A percentile compares a stretch with the other conserved stretches of the same genome.
These are phyloP conservation scores for Porphyrio hochstetteri DNA, from an alignment of 2,113 vertebrate genomes.

Conservation along the genomic window DNA sequence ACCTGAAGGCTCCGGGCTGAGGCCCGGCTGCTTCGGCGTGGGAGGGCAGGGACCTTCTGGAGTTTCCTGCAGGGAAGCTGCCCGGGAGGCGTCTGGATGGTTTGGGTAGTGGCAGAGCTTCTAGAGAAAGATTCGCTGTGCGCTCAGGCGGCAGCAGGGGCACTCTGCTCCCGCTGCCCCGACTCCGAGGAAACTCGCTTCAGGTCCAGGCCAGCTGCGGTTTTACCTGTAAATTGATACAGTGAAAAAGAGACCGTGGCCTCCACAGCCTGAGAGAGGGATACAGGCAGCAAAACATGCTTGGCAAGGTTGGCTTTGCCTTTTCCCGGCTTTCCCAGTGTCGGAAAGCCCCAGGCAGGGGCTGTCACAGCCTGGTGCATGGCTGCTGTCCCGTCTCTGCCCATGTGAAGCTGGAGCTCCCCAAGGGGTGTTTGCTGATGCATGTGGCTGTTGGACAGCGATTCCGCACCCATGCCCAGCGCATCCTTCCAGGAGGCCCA, in stretches of 20 bases:
- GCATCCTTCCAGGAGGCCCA: accelerated
- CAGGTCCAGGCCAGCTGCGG: not conserved
- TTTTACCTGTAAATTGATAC: not conserved
- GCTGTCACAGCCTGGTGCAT: not conserved
- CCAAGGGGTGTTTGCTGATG: no score
- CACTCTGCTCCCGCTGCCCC: not conserved
- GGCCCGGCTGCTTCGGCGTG: accelerated
- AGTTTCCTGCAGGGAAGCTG: not conserved
- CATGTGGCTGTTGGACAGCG: not conserved
- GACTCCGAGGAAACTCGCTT: not conserved
- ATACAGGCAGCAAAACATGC: not conserved
- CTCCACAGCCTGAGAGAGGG: not conserved
- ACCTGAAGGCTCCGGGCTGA: not conserved
- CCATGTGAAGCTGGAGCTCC: no score
- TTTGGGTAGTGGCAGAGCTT: not conserved
- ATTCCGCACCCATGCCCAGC: accelerated
- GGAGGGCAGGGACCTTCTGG: not conserved
- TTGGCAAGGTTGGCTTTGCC: not conserved
- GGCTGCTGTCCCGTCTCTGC: not conserved
- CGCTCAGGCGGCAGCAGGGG: not conserved
- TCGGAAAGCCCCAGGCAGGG: not conserved
- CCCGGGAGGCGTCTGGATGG: not conserved
- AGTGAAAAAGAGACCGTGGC: not conserved
- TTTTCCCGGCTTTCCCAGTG: not conserved
- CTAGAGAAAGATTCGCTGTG: not conserved